Conservation (phyloP, 2,113 vertebrate genomes). For the Ondatra zibethicus region DNA sequence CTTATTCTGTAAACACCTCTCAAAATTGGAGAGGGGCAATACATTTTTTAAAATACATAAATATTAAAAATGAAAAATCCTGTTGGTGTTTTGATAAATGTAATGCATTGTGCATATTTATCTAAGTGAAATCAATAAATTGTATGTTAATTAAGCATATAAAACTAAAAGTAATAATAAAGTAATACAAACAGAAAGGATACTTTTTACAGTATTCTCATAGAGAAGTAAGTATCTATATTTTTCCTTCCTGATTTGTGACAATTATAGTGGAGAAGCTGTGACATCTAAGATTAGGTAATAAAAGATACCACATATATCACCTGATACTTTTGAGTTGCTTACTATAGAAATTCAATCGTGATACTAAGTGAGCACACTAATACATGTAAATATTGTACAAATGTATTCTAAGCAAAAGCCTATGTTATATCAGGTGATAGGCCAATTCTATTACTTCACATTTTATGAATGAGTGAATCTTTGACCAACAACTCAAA, state of each 20-base stretch:
- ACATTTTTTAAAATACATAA: neutral
- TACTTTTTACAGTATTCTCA: neutral
- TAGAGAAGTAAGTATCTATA: neutral
- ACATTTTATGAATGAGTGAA: neutral
- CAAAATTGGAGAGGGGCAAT: neutral
- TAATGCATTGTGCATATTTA: neutral
- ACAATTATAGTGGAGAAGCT: neutral
- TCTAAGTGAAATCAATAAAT: neutral
- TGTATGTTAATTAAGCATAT: neutral
- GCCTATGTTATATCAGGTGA: neutral
- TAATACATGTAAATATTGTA: neutral
- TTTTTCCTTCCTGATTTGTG: neutral
- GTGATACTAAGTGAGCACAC: neutral
- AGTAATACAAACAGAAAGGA: neutral
- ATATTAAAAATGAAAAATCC: neutral
- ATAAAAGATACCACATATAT: neutral
- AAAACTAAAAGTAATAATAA: neutral
- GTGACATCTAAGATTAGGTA: neutral
- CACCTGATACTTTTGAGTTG: neutral
- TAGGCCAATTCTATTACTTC: neutral
- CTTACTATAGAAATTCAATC: neutral
- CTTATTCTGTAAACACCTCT: neutral
- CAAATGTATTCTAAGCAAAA: neutral
- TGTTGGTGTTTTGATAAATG: neutral
- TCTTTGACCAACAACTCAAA: neutral